Conservation (phyloP, 2,113 vertebrate genomes). For the Petroica traversi region DNA sequence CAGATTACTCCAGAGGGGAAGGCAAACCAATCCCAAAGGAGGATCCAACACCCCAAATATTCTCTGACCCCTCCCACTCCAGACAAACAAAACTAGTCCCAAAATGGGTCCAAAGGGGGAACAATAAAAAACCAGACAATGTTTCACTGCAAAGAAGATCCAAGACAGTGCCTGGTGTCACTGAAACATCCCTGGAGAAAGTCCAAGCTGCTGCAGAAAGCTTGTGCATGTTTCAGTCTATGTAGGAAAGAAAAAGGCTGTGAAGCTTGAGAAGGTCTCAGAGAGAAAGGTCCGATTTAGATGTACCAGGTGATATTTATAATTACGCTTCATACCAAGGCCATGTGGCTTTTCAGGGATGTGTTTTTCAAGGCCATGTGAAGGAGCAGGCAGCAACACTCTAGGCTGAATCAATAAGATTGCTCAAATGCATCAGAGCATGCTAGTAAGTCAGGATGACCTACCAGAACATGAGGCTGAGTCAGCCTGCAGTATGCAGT, state of each 20-base stretch:
- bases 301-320: background rate
- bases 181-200: background rate
- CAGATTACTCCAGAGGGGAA: background rate
- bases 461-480: background rate
- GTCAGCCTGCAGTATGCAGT: background rate
- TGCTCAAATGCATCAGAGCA: background rate
- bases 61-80: fast-evolving
- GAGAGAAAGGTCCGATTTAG: background rate
- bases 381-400: background rate
- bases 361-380: background rate
- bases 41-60: fast-evolving
- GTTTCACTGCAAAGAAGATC: background rate
- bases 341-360: background rate
- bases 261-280: background rate
- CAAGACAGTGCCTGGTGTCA: background rate
- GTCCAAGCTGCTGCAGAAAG: background rate
- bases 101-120: background rate
- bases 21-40: fast-evolving
- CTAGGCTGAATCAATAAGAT: background rate
- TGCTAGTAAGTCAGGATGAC: background rate
- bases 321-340: background rate
- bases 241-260: background rate
- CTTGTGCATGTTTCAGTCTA: fast-evolving
- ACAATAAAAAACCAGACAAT: background rate
- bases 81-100: background rate